These are phyloP conservation scores for Abramis brama DNA, from an alignment of 2,113 vertebrate species.

Conservation along the genomic window DNA sequence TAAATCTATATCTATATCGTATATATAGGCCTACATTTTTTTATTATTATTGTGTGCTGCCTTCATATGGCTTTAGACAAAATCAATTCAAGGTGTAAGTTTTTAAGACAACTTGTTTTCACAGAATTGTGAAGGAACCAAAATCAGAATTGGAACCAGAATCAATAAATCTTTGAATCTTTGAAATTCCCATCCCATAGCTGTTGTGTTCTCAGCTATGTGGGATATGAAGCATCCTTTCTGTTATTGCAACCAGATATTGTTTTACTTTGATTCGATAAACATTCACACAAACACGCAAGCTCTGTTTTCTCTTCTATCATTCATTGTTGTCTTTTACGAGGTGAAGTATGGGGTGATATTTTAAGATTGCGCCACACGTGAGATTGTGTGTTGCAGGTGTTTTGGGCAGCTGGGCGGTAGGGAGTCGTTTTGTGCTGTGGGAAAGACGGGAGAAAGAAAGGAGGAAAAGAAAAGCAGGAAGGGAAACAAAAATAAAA, in stretches of 20 bases:
- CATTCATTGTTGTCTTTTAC: constrained; percentile 63
- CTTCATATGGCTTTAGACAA: neutral
- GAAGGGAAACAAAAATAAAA: constrained; percentile 39
- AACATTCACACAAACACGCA: constrained; percentile 40
- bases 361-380: constrained; percentile 47
- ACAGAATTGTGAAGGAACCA: neutral
- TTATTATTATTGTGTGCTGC: neutral
- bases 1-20: neutral
- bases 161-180: constrained; percentile 1
- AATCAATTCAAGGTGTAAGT: neutral
- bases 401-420: constrained; percentile 66
- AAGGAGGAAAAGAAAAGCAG: constrained; percentile 24
- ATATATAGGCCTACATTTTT: neutral
- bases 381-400: constrained; percentile 58
- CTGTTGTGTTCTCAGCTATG: neutral
- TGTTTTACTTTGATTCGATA: constrained; percentile 37
- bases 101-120: neutral
- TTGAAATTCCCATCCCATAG: constrained; percentile 18
- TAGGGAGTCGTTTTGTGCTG: constrained; percentile 35
- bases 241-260: constrained; percentile 44
- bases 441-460: constrained; percentile 18
- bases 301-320: constrained; percentile 43
- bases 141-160: constrained; percentile 3
- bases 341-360: constrained; percentile 52
- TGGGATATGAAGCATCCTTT: constrained; percentile 34